Conservation (phyloP, 2,797 vertebrate species). For the Tapirus indicus region DNA sequence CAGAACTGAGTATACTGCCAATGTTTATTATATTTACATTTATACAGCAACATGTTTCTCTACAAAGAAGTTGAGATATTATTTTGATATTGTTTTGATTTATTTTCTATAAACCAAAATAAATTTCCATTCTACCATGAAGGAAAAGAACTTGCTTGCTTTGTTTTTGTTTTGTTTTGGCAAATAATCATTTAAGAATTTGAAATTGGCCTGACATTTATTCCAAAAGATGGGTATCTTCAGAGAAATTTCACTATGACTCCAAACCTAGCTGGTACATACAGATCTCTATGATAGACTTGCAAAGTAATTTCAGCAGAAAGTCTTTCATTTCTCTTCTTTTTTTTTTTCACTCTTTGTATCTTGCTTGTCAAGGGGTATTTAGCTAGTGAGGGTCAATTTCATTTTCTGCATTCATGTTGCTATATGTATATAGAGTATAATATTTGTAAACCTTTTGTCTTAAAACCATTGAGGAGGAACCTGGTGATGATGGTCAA, state of each 20-base stretch:
- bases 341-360: not conserved
- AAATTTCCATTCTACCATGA: not conserved
- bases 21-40: not conserved
- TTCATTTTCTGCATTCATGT: not conserved
- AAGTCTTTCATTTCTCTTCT: not conserved
- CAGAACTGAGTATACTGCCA: not conserved
- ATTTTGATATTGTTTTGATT: constrained; percentile 17
- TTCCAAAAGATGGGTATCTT: constrained; percentile 31
- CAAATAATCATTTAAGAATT: not conserved
- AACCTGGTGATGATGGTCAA: not conserved
- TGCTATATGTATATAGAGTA: too few species aligned
- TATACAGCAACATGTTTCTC: not conserved
- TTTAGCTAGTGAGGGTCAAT: not conserved
- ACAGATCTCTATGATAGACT: not conserved
- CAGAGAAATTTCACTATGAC: not conserved
- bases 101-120: constrained; percentile 34
- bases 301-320: not conserved
- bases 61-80: not conserved
- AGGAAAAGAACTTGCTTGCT: constrained; percentile 3
- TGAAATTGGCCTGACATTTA: not conserved
- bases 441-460: not conserved
- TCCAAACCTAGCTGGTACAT: not conserved
- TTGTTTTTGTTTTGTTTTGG: constrained; percentile 38
- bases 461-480: not conserved
- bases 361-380: not conserved